Evolutionary conservation across 2,888 invertebrate species (phyloP), one percentile per base, ranked within the genome.

Genomic region (Pristionchus maxplancki): DNA sequence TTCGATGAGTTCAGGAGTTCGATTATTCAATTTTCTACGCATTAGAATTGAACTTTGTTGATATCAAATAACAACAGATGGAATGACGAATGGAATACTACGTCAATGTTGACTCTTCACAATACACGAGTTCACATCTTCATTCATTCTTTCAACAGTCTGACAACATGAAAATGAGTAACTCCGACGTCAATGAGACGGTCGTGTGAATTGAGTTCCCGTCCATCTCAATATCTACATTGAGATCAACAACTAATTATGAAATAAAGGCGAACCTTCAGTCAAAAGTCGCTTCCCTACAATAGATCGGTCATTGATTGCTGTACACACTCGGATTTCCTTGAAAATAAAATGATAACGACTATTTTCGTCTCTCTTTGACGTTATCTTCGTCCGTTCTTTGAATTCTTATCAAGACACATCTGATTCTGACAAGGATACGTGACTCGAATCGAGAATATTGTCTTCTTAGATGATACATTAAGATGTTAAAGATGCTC

Each of bases 161-260:
- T 34, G 37, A 71, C 13, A 5, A 71, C 71, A 71, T 71, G 71
- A 71, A 71, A 71, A 37, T 71, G 71, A 71, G 71, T 28, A 20
- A 71, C 31, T 64, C 64, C 71, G 37, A 71, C 71, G 37, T 71
- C 71, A 20, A 6, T 17, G 15, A 71, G 37, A 15, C 71, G 71
- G 2, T 71, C 71, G 34, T 71, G 9, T 17, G 71, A 34, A 37
- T 34, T 37, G 5, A 71, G 20, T 71, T 71, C 37, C 8, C 37
- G 34, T 4, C 71, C 71, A 20, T 71, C 71, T 71, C 15, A 71
- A 64, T 11, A 64, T 44, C 44, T 44, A 11, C n/a, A 64, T 64
- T 11, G 15, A 64, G 9, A 64, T 31, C 28, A 64, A 9, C 28
- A 13, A 58, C 6, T n/a, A 64, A 64, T n/a, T 4, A 64, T 8